phyloP scores from a whole-genome alignment of 2,113 vertebrate species.

The mouse (Mus musculus) region GRCm39 chr1:26176001-26176500 shows the following conservation, averaged over 20 bases:
- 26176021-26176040: not conserved
- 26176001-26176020: not conserved
- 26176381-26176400: not conserved
- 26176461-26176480: not conserved
- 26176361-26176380: not conserved
- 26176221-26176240: not conserved
- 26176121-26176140: constrained; percentile 20
- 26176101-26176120: not conserved
- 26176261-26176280: not conserved
- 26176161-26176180: not conserved
- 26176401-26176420: not conserved
- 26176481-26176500: not conserved
- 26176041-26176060: not conserved
- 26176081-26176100: not conserved
- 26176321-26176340: not conserved
- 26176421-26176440: not conserved
- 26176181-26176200: not conserved
- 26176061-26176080: constrained; percentile 1
- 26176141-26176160: not conserved
- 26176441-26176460: not conserved
- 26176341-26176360: not conserved
- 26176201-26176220: not conserved
- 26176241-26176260: not conserved
- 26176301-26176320: not conserved
- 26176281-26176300: not conserved